Evolutionary conservation across 2,797 vertebrate species (phyloP), one percentile per base, ranked within the genome.

Genomic region (Pipistrellus pygmaeus): DNA sequence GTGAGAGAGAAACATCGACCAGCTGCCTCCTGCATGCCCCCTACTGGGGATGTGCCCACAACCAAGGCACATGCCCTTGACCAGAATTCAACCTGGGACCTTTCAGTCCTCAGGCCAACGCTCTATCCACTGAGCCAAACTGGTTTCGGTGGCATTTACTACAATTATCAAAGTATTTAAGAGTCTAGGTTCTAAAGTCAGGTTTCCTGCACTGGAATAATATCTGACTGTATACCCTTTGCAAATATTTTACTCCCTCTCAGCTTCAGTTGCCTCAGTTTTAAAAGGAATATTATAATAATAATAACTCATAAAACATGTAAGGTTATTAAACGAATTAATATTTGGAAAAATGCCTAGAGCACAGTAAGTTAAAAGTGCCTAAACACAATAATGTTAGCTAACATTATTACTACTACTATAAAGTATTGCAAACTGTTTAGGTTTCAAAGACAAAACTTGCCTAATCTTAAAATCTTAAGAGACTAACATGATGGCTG

Each of bases 271-370:
- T 51, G 21, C 13, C 64, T 91, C n/a, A 51, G 8, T 27, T 64
- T n/a, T 21, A 48, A 88, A 90, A 88, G 20, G 11, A 91, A 66
- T 10, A 73, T 72, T 53, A 81, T 51, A 71, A 73, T 18, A 66
- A n/a, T 14, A 64, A 51, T n/a, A 64, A 21, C 15, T 77, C 38
- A 27, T 35, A 95, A 88, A 77, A 76, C 7, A 32, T 1, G 3
- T 38, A 41, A 86, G 13, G 55, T 72, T 87, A 66, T 89, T 83
- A 83, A 92, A 44, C 64, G 41, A 95, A 21, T 71, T 84, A 73
- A 66, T 85, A 85, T 7, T 51, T 46, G 76, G 10, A 81, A 83
- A 25, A 80, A 25, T 44, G 13, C 6, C 35, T 41, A 51, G 5
- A 21, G 84, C 7, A 86, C 1, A 85, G 0, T 23, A 88, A 77